Base-by-base conservation (phyloP, 2,888 invertebrate genomes). In the Drosophila greeni region DNA sequence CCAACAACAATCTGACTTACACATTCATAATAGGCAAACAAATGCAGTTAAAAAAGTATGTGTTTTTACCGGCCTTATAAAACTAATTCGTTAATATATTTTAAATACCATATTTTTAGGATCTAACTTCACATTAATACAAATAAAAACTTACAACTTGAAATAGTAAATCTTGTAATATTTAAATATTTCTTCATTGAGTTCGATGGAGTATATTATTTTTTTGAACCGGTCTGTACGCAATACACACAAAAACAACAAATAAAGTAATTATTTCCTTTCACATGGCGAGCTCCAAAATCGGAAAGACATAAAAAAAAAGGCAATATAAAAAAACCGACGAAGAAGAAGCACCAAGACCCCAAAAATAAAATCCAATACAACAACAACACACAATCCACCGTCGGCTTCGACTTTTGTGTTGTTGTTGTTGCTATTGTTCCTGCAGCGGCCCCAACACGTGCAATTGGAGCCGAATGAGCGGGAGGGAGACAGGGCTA, bases 211-310 rank as follows among this genome's bases (percentile, higher is more conserved):
- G 14, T 8, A 54, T 29, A 36, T 18, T 57, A 45, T n/a, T 39
- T 9, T 37, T 31, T 20, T 33, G 24, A 33, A 37, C 59, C 5
- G 45, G 24, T 33, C 58, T 47, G 45, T 60, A 48, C 45, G 45
- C 34, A 37, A 56, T 20, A 48, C 40, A 42, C 26, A 42, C 43
- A 59, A 36, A 59, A 66, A 39, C 67, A 70, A 70, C 67, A 77
- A 77, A 82, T 75, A 76, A 71, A 74, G 82, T 72, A 82, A 79
- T 82, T 82, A 82, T 79, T 84, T 84, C 73, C 77, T 71, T 76
- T 83, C 73, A 77, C 79, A 80, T 66, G 66, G 47, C 40, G 66
- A 53, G 58, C 70, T 70, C 45, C 70, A 70, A 70, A 58, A 69
- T 52, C 55, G 52, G 66, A 70, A 75, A 73, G 59, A 56, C 62